A percentile compares a stretch with the other conserved stretches of the same genome.
These are phyloP conservation scores for Rhorus exstirpatorius DNA, from an alignment of 2,888 invertebrate genomes.

Conservation along the genomic window DNA sequence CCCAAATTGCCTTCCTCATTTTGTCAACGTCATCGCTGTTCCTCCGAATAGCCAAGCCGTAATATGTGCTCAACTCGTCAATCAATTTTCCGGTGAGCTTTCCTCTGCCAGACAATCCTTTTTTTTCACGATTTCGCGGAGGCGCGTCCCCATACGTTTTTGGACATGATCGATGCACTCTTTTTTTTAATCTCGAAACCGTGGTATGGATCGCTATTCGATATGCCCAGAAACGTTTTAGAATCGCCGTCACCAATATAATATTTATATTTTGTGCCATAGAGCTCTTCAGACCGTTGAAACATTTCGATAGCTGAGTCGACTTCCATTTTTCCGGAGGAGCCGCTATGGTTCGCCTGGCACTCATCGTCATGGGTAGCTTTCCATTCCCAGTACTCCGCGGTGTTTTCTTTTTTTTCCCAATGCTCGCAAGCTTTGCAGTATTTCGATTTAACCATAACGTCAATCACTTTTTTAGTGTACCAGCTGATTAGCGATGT, in stretches of 20 bases:
- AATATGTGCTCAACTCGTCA: conserved; percentile 67
- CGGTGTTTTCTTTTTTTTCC: conserved; percentile 12
- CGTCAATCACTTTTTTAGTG: too few species aligned
- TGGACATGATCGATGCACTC: conserved; percentile 45
- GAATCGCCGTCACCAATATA: conserved; percentile 2
- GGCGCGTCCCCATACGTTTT: conserved; percentile 28
- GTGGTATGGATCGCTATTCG: conserved; percentile 44
- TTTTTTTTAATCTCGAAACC: conserved; percentile 38
- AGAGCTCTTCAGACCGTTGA: conserved; percentile 54
- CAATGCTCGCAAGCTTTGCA: neutral
- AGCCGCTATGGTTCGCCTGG: conserved; percentile 48
- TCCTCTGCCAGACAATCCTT: conserved; percentile 56
- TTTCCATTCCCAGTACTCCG: conserved; percentile 55
- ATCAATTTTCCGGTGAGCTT: conserved; percentile 62
- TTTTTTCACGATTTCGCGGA: conserved; percentile 46
- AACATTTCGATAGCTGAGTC: conserved; percentile 46
- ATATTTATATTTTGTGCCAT: conserved; percentile 26
- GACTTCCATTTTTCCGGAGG: conserved; percentile 55
- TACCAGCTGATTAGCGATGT: too few species aligned
- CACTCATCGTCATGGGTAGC: conserved; percentile 52
- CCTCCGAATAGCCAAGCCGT: conserved; percentile 75
- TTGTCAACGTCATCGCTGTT: conserved; percentile 69
- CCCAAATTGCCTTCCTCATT: conserved; percentile 66
- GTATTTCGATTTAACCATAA: neutral
- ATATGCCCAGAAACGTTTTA: conserved; percentile 5